phyloP scores from a whole-genome alignment of 2,797 vertebrate species.

The Gastrophryne carolinensis region DNA sequence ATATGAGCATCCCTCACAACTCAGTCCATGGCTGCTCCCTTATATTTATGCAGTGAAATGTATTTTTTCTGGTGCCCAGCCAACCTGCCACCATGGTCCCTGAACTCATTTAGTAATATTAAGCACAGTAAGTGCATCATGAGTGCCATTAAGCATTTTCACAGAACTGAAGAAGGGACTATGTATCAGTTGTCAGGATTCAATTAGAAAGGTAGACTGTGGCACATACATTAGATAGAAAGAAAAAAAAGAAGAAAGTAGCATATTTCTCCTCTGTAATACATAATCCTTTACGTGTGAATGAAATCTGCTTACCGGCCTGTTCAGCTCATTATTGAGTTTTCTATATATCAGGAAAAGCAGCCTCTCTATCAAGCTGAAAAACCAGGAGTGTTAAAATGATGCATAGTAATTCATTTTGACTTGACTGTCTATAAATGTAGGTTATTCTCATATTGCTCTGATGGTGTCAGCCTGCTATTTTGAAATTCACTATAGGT shows the following conservation, averaged over 20 bases:
- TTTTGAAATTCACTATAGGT: constrained; percentile 21
- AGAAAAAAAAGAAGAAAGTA: background rate
- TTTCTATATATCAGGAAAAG: constrained; percentile 11
- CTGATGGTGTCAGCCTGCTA: constrained; percentile 12
- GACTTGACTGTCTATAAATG: constrained; percentile 34
- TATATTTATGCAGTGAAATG: too few relatives aligned
- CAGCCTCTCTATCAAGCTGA: constrained; percentile 31
- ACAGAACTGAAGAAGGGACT: background rate
- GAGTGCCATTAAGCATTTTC: background rate
- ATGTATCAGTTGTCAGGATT: constrained; percentile 13
- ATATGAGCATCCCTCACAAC: too few relatives aligned
- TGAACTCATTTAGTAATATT: too few relatives aligned
- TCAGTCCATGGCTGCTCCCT: too few relatives aligned
- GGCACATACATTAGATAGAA: constrained; percentile 4
- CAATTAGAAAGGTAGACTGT: background rate
- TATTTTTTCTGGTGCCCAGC: too few relatives aligned
- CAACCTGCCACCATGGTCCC: too few relatives aligned
- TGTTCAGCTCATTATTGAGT: constrained; percentile 41
- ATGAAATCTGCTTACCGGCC: constrained; percentile 18
- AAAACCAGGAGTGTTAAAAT: constrained; percentile 38
- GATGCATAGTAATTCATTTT: constrained; percentile 43
- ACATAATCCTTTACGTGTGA: constrained; percentile 22
- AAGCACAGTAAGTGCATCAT: background rate
- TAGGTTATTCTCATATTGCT: constrained; percentile 42
- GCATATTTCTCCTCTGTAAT: background rate